Conservation (phyloP, 2,888 invertebrate species). For the Scaptomyza cyrtandrae region DNA sequence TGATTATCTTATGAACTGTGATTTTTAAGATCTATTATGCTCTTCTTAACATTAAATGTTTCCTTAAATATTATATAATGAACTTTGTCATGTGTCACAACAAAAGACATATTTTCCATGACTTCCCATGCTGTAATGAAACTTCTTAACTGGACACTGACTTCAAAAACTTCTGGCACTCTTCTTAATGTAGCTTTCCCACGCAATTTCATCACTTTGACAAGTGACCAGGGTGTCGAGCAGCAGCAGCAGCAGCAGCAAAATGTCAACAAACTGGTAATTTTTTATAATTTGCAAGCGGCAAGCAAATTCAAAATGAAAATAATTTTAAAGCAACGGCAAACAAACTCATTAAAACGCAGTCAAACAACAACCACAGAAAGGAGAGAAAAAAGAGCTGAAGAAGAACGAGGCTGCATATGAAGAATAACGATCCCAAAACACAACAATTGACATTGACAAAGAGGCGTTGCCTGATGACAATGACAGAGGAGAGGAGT, state of each 20-base stretch:
- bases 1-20: too few species aligned
- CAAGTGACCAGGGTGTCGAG: slow-evolving; percentile 15
- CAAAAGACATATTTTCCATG: not conserved
- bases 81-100: too few species aligned
- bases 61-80: too few species aligned
- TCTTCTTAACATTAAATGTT: too few species aligned
- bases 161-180: not conserved
- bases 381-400: not conserved
- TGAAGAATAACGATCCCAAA: slow-evolving; percentile 62
- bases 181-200: slow-evolving; percentile 34
- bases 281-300: slow-evolving; percentile 51
- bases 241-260: not conserved
- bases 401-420: slow-evolving; percentile 29
- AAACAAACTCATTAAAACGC: slow-evolving; percentile 56
- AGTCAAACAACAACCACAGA: slow-evolving; percentile 5
- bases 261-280: slow-evolving; percentile 47
- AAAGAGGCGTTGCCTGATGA: slow-evolving; percentile 44
- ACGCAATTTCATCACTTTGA: slow-evolving; percentile 47
- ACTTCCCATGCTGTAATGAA: not conserved
- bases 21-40: too few species aligned
- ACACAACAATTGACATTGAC: slow-evolving; percentile 64
- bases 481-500: not conserved
- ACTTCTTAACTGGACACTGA: slow-evolving; percentile 2
- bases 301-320: slow-evolving; percentile 35
- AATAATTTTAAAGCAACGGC: slow-evolving; percentile 40